Evolutionary conservation across 2,888 invertebrate genomes (phyloP).

Genomic region (Tiphia femorata): DNA sequence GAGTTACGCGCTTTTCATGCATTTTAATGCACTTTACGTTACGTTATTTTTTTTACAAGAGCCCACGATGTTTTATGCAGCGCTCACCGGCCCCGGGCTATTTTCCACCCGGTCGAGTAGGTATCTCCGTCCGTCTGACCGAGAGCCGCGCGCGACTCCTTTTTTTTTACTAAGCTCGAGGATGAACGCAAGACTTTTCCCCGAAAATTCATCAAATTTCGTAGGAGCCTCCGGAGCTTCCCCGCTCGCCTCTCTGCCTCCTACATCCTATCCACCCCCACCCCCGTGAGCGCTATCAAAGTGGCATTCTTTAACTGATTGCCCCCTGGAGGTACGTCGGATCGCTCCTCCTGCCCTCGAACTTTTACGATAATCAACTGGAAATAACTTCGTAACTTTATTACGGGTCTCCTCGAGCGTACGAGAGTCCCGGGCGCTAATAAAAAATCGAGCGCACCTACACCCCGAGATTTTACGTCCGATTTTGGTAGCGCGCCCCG

Average conservation of each 20-base stretch:
- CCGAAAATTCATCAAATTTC: conserved; percentile 55
- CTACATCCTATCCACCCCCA: too few relatives aligned
- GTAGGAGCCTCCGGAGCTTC: conserved; percentile 41
- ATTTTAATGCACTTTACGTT: conserved; percentile 10
- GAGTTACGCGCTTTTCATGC: not conserved
- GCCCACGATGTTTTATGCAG: conserved; percentile 21
- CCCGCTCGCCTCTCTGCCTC: too few relatives aligned
- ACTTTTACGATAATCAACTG: conserved; percentile 63
- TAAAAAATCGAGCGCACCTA: conserved; percentile 39
- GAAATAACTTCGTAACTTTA: conserved; percentile 62
- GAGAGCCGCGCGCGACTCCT: not conserved
- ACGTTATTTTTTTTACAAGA: conserved; percentile 23
- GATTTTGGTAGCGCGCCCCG: conserved; percentile 19
- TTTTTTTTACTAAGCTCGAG: not conserved
- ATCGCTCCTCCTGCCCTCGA: conserved; percentile 43
- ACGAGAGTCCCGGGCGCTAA: conserved; percentile 36
- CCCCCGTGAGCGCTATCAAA: conserved; percentile 56
- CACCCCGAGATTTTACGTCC: conserved; percentile 32
- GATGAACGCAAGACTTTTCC: conserved; percentile 15
- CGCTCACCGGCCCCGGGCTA: conserved; percentile 17
- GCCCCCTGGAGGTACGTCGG: conserved; percentile 55
- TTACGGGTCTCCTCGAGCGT: conserved; percentile 46
- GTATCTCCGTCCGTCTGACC: conserved; percentile 2
- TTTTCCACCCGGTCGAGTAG: conserved; percentile 16
- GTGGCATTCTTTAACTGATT: conserved; percentile 62